phyloP scores from a whole-genome alignment of 2,797 vertebrate genomes.

The Labeo calbasu region DNA sequence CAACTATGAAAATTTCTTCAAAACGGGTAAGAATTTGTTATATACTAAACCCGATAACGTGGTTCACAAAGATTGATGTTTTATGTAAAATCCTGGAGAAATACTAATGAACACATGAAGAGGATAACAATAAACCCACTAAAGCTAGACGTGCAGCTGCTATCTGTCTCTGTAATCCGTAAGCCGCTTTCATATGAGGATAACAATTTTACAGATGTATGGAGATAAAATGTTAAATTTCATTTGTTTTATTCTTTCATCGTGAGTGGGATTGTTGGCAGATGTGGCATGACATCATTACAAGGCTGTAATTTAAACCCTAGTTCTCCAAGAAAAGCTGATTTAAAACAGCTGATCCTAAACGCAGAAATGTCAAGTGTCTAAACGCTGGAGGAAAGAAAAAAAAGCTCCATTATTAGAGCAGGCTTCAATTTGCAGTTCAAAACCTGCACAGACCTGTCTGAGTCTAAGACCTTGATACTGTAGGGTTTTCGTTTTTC shows the following conservation, averaged over 20 bases:
- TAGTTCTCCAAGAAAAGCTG: slow-evolving; percentile 58
- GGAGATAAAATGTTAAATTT: slow-evolving; percentile 59
- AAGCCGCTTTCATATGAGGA: slow-evolving; percentile 33
- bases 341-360: slow-evolving; percentile 67
- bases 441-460: slow-evolving; percentile 15
- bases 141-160: slow-evolving; percentile 18
- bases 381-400: slow-evolving; percentile 13
- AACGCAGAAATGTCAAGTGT: slow-evolving; percentile 51
- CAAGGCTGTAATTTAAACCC: slow-evolving; percentile 57
- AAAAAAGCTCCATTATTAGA: not conserved
- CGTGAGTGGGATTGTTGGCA: slow-evolving; percentile 63
- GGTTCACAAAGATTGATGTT: slow-evolving; percentile 34
- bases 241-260: slow-evolving; percentile 59
- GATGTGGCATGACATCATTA: slow-evolving; percentile 58
- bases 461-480: not conserved
- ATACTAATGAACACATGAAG: not conserved
- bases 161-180: slow-evolving; percentile 56
- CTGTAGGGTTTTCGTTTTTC: not conserved
- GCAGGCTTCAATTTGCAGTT: slow-evolving; percentile 56
- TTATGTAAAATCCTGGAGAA: not conserved
- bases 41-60: slow-evolving; percentile 27
- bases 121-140: slow-evolving; percentile 28
- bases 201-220: slow-evolving; percentile 54
- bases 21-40: slow-evolving; percentile 87
- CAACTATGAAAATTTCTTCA: slow-evolving; percentile 98